A percentile compares a stretch with the other conserved stretches of the same genome.
phyloP scores from a whole-genome alignment of 2,888 invertebrate genomes.

The Plebejus argus region DNA sequence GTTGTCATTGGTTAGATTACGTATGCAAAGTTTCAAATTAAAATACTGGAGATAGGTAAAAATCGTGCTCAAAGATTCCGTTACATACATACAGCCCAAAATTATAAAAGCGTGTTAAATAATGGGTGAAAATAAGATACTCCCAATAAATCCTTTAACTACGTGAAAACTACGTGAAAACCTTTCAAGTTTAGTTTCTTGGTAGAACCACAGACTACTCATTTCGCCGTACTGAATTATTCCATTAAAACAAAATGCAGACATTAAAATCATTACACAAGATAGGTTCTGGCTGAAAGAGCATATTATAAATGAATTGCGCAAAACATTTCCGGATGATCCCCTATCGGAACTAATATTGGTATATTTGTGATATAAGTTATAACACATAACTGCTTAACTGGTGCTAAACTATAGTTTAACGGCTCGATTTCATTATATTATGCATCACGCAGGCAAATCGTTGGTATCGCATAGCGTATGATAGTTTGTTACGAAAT shows the following conservation, averaged over 20 bases:
- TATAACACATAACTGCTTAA: slow-evolving; percentile 1
- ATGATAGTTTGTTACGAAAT: too few relatives aligned
- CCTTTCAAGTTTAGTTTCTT: too few relatives aligned
- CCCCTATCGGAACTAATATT: slow-evolving; percentile 6
- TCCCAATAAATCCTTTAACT: too few relatives aligned
- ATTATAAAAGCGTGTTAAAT: too few relatives aligned
- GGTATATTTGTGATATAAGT: slow-evolving; percentile 2
- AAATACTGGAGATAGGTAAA: too few relatives aligned
- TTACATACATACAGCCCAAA: too few relatives aligned
- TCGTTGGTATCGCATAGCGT: not conserved
- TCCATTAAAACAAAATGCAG: not conserved
- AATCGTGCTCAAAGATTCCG: too few relatives aligned
- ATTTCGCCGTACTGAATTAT: not conserved
- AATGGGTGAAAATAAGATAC: too few relatives aligned
- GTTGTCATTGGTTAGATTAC: too few relatives aligned
- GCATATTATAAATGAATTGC: slow-evolving; percentile 20
- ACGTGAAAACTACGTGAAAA: too few relatives aligned
- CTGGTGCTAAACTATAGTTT: slow-evolving; percentile 9
- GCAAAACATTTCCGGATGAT: slow-evolving; percentile 10
- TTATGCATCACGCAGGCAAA: not conserved
- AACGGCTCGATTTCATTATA: not conserved
- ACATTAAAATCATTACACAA: slow-evolving; percentile 14
- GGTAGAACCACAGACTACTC: too few relatives aligned
- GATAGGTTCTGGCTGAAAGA: slow-evolving; percentile 14
- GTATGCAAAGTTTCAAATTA: too few relatives aligned